Conservation (phyloP, 2,888 invertebrate species). For the Laothoe populi region DNA sequence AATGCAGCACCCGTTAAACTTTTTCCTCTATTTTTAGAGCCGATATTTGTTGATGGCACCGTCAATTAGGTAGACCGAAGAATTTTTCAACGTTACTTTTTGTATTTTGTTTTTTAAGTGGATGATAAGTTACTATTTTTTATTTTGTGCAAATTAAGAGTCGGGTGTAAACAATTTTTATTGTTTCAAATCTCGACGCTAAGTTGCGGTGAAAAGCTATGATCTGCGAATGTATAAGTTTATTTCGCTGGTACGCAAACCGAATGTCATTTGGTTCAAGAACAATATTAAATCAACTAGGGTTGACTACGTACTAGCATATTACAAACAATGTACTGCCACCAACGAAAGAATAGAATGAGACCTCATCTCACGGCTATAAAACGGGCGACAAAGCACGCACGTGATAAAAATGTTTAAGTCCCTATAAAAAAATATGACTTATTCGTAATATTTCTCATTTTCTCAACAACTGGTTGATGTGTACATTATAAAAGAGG, state of each 20-base stretch:
- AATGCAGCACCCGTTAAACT: constrained; percentile 47
- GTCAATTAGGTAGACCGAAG: constrained; percentile 40
- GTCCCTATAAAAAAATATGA: constrained; percentile 18
- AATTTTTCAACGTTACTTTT: constrained; percentile 34
- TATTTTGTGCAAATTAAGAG: neutral
- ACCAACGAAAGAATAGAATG: constrained; percentile 25
- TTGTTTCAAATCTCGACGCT: neutral
- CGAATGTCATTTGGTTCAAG: constrained; percentile 38
- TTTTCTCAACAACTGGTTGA: too few relatives aligned
- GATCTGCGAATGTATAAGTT: neutral
- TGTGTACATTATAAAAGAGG: too few relatives aligned
- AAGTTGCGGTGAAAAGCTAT: neutral
- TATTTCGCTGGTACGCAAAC: constrained; percentile 22
- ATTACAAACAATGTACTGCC: constrained; percentile 42
- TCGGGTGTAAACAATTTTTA: constrained; percentile 9
- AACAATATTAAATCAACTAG: constrained; percentile 38
- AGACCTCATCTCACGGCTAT: constrained; percentile 22
- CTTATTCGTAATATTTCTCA: constrained; percentile 14
- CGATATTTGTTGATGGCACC: constrained; percentile 43
- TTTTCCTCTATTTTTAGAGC: constrained; percentile 44
- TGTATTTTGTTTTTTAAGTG: constrained; percentile 27
- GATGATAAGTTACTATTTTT: constrained; percentile 11
- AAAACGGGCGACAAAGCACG: constrained; percentile 22
- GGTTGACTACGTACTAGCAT: constrained; percentile 46
- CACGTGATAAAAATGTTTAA: constrained; percentile 21